These are phyloP conservation scores for Synergus laeviventris DNA, from an alignment of 2,888 invertebrate genomes.

Conservation along the genomic window DNA sequence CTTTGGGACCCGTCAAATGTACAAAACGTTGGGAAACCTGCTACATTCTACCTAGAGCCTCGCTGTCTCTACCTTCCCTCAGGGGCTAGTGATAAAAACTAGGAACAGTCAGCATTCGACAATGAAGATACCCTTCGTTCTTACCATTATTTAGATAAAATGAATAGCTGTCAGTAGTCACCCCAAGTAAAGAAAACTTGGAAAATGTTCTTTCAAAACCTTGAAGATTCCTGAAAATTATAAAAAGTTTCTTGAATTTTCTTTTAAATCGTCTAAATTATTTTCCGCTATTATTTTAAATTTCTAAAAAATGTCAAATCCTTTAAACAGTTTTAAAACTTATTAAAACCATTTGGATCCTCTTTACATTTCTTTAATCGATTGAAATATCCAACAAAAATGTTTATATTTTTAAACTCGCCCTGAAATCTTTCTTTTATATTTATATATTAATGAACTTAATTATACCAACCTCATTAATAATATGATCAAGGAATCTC, in stretches of 20 bases:
- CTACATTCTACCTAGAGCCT: constrained; percentile 59
- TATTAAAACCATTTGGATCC: no score
- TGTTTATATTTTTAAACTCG: no score
- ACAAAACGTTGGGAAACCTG: constrained; percentile 64
- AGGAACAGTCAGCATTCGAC: constrained; percentile 70
- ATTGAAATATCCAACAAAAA: no score
- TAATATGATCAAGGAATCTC: background rate
- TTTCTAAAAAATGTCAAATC: no score
- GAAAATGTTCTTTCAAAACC: background rate
- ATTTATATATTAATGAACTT: no score
- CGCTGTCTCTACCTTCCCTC: constrained; percentile 62
- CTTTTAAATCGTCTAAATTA: no score
- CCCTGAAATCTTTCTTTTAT: no score
- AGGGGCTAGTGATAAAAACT: constrained; percentile 70
- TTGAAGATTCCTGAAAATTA: background rate
- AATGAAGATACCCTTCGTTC: constrained; percentile 62
- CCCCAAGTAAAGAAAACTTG: background rate
- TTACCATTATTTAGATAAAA: constrained; percentile 51
- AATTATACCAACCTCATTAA: background rate
- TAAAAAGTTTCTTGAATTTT: no score
- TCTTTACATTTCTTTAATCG: no score
- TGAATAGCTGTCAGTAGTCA: constrained; percentile 19
- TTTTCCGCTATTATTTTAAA: no score
- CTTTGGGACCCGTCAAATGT: constrained; percentile 71
- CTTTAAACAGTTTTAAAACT: no score